Percentiles rank a stretch among this genome's conserved stretches.
These are phyloP conservation scores for Scyliorhinus canicula DNA, from an alignment of 2,797 vertebrate species.

Conservation along the genomic window DNA sequence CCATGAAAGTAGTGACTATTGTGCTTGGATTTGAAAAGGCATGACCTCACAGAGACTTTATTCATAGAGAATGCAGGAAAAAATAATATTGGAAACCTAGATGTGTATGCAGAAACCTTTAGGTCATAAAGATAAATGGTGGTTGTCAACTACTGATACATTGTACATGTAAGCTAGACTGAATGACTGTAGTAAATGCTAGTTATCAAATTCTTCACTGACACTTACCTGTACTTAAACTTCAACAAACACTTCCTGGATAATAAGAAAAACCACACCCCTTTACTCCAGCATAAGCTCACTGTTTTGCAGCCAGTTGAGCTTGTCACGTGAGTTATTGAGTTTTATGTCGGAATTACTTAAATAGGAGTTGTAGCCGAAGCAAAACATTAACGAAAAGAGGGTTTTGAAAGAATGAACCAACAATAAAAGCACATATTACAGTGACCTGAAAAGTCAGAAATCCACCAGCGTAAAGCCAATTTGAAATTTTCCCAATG, in stretches of 20 bases:
- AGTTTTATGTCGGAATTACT: background rate
- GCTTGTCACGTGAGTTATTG: background rate
- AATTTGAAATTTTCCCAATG: no score
- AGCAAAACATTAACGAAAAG: background rate
- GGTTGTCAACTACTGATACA: slow-evolving; percentile 13
- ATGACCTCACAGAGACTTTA: background rate
- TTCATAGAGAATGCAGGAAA: background rate
- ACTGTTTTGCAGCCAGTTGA: background rate
- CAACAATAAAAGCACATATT: background rate
- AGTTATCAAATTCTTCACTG: slow-evolving; percentile 32
- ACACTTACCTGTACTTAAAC: background rate
- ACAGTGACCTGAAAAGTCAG: no score
- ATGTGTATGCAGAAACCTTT: background rate
- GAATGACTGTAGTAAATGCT: slow-evolving; percentile 17
- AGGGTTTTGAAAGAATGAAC: background rate
- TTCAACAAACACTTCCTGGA: background rate
- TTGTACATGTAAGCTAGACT: slow-evolving; percentile 18
- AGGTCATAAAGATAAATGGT: background rate
- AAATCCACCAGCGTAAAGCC: no score
- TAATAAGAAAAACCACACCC: background rate
- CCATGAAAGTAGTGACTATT: background rate
- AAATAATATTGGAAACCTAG: background rate
- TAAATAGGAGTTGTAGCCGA: background rate
- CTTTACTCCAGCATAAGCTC: background rate
- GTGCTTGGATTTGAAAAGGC: background rate